These are phyloP conservation scores for Lates calcarifer DNA, from an alignment of 2,113 vertebrate genomes.

Conservation along the genomic window DNA sequence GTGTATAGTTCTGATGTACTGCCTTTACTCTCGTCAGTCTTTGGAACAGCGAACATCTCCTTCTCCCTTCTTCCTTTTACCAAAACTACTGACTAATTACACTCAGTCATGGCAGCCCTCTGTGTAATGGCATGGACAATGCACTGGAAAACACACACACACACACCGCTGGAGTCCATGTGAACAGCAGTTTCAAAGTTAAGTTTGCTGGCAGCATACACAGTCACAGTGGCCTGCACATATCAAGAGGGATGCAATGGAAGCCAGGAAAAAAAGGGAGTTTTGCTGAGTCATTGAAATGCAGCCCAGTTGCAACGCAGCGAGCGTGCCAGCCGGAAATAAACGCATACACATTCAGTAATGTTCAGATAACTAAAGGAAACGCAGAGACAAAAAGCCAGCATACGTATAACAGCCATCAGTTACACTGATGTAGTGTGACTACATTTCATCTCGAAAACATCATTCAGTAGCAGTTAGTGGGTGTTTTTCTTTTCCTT, in stretches of 20 bases:
- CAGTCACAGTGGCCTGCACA: conserved; percentile 32
- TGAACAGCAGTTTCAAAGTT: conserved; percentile 27
- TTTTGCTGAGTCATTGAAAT: conserved; percentile 66
- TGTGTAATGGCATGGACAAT: conserved; percentile 16
- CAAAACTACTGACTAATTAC: conserved; percentile 3
- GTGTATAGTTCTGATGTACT: too few species aligned
- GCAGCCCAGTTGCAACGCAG: conserved; percentile 54
- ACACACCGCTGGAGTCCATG: neutral
- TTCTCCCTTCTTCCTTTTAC: neutral
- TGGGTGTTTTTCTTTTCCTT: neutral
- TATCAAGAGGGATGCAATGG: conserved; percentile 37
- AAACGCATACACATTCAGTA: conserved; percentile 21
- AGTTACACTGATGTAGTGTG: conserved; percentile 1
- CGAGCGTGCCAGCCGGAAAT: conserved; percentile 37
- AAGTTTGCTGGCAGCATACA: conserved; percentile 10
- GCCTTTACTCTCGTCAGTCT: neutral
- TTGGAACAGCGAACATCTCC: neutral
- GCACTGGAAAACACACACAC: neutral
- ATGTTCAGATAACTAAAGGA: conserved; percentile 31
- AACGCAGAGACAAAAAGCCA: conserved; percentile 24
- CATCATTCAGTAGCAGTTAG: neutral
- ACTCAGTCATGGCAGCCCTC: neutral
- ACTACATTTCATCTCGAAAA: conserved; percentile 1
- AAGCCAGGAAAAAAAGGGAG: conserved; percentile 38
- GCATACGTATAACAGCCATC: conserved; percentile 7